Conservation (phyloP, 2,888 invertebrate genomes). For the Drosophila picticornis region DNA sequence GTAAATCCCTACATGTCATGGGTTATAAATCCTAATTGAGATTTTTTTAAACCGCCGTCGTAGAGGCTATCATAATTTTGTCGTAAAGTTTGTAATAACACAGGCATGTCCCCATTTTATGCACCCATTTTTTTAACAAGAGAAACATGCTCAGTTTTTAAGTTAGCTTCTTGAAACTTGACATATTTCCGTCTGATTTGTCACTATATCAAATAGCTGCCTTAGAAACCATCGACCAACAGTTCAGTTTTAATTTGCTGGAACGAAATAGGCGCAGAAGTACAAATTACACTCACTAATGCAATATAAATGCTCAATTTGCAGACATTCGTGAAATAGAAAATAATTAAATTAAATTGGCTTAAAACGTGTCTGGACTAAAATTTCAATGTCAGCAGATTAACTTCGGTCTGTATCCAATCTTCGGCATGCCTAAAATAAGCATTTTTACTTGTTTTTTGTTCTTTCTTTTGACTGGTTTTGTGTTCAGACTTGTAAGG, state of each 20-base stretch:
- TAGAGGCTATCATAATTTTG: not conserved
- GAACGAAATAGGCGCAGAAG: not conserved
- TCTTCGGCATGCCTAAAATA: not conserved
- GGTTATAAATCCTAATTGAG: not conserved
- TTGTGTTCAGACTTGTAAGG: not conserved
- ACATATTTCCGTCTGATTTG: not conserved
- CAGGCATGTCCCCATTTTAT: not conserved
- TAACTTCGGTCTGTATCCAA: not conserved
- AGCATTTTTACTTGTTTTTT: not conserved
- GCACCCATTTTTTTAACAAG: not conserved
- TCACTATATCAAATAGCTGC: not conserved
- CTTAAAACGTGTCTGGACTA: not conserved
- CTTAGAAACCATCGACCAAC: not conserved
- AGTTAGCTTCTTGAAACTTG: not conserved
- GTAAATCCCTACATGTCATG: not conserved
- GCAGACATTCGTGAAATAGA: not conserved
- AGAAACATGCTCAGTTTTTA: not conserved
- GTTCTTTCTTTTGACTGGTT: not conserved
- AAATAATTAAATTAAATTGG: not conserved
- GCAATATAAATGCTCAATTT: not conserved
- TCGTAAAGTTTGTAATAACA: not conserved
- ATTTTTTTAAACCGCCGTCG: not conserved
- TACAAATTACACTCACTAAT: not conserved
- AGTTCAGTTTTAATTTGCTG: not conserved
- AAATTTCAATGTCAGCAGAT: not conserved